These are phyloP conservation scores for Scaptomyza caliginosa DNA, from an alignment of 2,888 invertebrate genomes.

Conservation along the genomic window DNA sequence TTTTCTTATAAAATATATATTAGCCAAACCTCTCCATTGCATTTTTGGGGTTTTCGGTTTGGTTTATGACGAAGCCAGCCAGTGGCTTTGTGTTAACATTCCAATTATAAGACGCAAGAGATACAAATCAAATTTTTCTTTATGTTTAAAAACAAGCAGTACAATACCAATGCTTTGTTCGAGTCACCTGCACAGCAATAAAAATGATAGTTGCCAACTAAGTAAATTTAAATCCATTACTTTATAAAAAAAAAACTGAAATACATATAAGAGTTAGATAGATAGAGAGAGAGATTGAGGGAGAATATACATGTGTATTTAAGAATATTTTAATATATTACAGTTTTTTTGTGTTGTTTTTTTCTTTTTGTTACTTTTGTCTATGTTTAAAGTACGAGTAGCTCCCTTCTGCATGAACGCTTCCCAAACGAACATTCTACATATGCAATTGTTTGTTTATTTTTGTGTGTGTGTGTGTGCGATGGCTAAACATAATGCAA, in stretches of 20 bases:
- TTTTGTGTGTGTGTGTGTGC: conserved; percentile 21
- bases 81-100: conserved; percentile 1
- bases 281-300: conserved; percentile 31
- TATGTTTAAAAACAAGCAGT: conserved; percentile 29
- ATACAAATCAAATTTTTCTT: background rate
- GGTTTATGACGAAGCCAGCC: background rate
- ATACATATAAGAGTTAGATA: conserved; percentile 31
- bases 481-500: conserved; percentile 49
- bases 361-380: too few relatives aligned
- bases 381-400: conserved; percentile 64
- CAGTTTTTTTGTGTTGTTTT: conserved; percentile 37
- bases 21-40: background rate
- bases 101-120: background rate
- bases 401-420: conserved; percentile 38
- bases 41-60: background rate
- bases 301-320: conserved; percentile 45
- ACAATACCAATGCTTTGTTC: conserved; percentile 58
- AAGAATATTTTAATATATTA: conserved; percentile 54
- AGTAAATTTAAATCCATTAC: conserved; percentile 37
- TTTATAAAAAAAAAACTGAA: conserved; percentile 20
- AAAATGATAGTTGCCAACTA: conserved; percentile 33
- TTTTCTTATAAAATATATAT: conserved; percentile 31
- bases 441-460: conserved; percentile 6
- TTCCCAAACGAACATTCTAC: conserved; percentile 41
- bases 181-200: conserved; percentile 53